Evolutionary conservation across 2,797 vertebrate species (phyloP).

Genomic region (Aulostomus chinensis): DNA sequence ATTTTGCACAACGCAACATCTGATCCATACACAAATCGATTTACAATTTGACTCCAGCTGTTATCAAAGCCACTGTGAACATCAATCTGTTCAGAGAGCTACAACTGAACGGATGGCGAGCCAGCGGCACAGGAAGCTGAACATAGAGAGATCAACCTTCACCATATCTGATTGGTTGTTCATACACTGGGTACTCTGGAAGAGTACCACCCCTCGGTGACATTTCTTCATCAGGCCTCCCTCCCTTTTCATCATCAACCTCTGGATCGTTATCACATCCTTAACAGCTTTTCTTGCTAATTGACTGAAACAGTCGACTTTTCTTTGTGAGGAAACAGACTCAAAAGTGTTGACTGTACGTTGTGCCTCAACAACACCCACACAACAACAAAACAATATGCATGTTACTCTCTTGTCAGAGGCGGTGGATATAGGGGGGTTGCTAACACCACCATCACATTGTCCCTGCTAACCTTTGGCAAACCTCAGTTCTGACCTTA

Average conservation of each 20-base stretch:
- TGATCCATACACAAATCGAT: conserved; percentile 28
- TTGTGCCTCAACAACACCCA: no score
- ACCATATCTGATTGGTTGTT: conserved; percentile 29
- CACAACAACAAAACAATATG: not conserved
- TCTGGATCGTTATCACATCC: conserved; percentile 41
- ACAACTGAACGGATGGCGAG: conserved; percentile 33
- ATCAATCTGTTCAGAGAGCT: conserved; percentile 26
- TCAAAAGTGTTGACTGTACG: no score
- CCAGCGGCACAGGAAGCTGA: conserved; percentile 1
- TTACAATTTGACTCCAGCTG: conserved; percentile 30
- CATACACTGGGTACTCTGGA: conserved; percentile 15
- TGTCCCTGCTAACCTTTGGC: not conserved
- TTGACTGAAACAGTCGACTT: conserved; percentile 64
- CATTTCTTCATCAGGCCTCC: no score
- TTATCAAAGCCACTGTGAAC: conserved; percentile 20
- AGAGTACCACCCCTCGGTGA: not conserved
- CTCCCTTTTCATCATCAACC: conserved; percentile 1
- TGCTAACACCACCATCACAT: no score
- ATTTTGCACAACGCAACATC: conserved; percentile 20
- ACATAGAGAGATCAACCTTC: conserved; percentile 31
- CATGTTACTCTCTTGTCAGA: no score
- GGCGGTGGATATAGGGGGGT: no score
- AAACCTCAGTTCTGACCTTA: not conserved
- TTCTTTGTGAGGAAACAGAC: conserved; percentile 29
- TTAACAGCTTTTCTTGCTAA: conserved; percentile 49